Evolutionary conservation across 2,888 invertebrate genomes (phyloP).

Genomic region (Hyalella azteca): DNA sequence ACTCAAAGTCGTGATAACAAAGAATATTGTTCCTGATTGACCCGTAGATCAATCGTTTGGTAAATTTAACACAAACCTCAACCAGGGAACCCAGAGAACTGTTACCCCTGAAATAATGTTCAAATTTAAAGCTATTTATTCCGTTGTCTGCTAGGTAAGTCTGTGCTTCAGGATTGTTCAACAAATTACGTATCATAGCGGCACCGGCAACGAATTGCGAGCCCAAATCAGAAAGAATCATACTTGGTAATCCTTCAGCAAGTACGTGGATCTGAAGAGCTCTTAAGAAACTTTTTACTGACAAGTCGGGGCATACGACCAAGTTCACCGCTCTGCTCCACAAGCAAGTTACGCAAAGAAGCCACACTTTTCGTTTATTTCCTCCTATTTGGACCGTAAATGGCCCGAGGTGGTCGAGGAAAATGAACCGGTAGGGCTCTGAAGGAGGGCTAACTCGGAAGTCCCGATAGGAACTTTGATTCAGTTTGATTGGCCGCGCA

Average conservation of each 20-base stretch:
- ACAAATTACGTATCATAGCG: not conserved
- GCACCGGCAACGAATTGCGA: conserved; percentile 10
- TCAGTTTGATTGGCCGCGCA: conserved; percentile 6
- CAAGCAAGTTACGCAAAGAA: conserved; percentile 24
- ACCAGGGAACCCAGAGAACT: conserved; percentile 16
- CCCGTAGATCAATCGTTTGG: not conserved
- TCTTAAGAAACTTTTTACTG: not conserved
- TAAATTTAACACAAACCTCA: conserved; percentile 18
- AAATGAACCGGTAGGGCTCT: not conserved
- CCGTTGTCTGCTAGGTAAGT: not conserved
- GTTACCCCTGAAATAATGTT: conserved; percentile 11
- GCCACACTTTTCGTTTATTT: not conserved
- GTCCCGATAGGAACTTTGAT: conserved; percentile 8
- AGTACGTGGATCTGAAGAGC: not conserved
- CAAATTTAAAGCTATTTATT: not conserved
- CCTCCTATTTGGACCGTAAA: not conserved
- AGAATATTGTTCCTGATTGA: not conserved
- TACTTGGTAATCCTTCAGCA: not conserved
- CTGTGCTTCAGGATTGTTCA: not conserved
- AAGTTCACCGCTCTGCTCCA: conserved; percentile 14
- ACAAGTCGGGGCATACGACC: not conserved
- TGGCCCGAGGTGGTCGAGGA: not conserved
- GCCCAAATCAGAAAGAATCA: conserved; percentile 12
- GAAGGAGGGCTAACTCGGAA: not conserved
- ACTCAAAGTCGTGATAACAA: not conserved